Evolutionary conservation across 1,140 invertebrate genomes (phyloP).

Genomic region (Hypothenemus hampei): DNA sequence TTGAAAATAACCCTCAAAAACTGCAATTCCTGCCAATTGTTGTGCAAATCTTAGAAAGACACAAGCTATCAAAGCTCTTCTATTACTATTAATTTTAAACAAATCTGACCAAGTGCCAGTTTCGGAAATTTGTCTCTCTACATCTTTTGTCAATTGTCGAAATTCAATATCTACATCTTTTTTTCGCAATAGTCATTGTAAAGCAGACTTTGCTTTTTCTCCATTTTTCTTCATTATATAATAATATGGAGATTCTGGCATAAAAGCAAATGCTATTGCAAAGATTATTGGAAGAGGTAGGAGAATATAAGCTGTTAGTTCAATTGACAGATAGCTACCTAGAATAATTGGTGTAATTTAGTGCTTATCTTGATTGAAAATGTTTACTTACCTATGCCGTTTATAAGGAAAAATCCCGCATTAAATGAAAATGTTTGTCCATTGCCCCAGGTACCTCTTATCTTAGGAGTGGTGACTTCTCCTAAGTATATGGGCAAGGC

Average conservation of each 20-base stretch:
- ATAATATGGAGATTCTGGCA: slow-evolving; percentile 41
- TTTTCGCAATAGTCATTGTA: slow-evolving; percentile 14
- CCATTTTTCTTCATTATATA: slow-evolving; percentile 30
- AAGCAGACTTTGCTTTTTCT: slow-evolving; percentile 24
- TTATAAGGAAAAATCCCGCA: slow-evolving; percentile 48
- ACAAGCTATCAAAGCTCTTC: slow-evolving; percentile 43
- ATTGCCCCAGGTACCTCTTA: slow-evolving; percentile 39
- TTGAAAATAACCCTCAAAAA: slow-evolving; percentile 59
- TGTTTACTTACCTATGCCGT: slow-evolving; percentile 33
- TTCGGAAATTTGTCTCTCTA: slow-evolving; percentile 32
- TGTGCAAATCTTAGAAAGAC: slow-evolving; percentile 53
- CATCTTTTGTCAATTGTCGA: slow-evolving; percentile 20
- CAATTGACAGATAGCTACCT: slow-evolving; percentile 23
- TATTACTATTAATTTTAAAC: slow-evolving; percentile 46
- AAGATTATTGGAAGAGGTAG: slow-evolving; percentile 38
- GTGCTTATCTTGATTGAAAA: too few species aligned
- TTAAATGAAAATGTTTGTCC: slow-evolving; percentile 48
- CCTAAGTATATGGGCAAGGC: slow-evolving; percentile 32
- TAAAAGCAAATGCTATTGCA: slow-evolving; percentile 35
- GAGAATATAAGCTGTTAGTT: slow-evolving; percentile 22
- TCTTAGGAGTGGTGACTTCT: slow-evolving; percentile 35
- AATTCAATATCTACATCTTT: slow-evolving; percentile 40
- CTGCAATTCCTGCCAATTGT: slow-evolving; percentile 58
- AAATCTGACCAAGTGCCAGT: slow-evolving; percentile 29
- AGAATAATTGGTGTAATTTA: too few species aligned